Base-by-base conservation (phyloP, 1,140 invertebrate species). In the Octopus sinensis region DNA sequence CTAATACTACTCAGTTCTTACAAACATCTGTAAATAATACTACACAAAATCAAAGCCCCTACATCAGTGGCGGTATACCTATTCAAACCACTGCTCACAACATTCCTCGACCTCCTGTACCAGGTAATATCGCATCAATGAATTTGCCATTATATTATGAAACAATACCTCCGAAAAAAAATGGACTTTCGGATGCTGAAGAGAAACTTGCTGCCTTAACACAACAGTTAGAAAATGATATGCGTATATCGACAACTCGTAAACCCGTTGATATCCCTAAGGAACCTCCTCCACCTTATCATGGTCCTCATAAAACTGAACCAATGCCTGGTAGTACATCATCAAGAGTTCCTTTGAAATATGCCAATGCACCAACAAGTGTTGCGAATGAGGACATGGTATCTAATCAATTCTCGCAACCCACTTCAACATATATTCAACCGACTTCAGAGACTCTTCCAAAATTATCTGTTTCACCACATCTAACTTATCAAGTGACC, bases 401-500 rank as follows among this genome's bases (percentile, higher is more conserved):
- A 23, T 12, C 79, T 6, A 81, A 78, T 23, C 51, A 13, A 23
- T 78, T 10, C 13, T 51, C 43, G 6, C 52, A 71, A 7, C 17
- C 13, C 5, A 78, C 4, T 23, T 17, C 75, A 79, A 54, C 43
- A 9, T 76, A 13, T n/a, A 13, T 5, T 9, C 17, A 23, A 73
- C 30, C 17, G 17, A 9, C 17, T 13, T 73, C 68, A 73, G 17
- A 13, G 17, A 73, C 68, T 23, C 6, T 73, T 13, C 9, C 68
- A 23, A 73, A 73, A 73, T 43, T 43, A 43, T 78, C 56, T 77
- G 9, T 71, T 51, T 90, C 85, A 93, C 93, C 2, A 95, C 96
- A 90, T 94, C 94, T 97, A 76, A 95, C 95, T 2, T 97, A 96
- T 86, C 96, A 95, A 91, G 94, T 97, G 17, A 97, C 96, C 56